Evolutionary conservation across 2,113 vertebrate genomes (phyloP).

Genomic region (Plotosus lineatus): DNA sequence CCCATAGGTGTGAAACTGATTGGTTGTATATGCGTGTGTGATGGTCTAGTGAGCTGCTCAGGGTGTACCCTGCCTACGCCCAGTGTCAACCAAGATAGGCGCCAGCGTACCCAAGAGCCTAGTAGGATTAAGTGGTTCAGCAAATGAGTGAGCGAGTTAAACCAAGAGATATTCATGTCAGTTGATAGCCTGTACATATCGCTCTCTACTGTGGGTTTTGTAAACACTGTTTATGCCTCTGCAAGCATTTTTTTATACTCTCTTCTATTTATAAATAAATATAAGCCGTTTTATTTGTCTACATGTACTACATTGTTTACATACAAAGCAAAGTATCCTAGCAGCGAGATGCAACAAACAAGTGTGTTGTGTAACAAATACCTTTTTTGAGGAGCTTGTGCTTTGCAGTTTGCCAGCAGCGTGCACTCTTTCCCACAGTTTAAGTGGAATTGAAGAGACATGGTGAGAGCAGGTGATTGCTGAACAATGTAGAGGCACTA

Average conservation of each 20-base stretch:
- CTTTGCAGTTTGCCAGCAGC: constrained; percentile 83
- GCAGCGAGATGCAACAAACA: background rate
- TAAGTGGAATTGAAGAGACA: constrained; percentile 90
- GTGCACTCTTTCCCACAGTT: constrained; percentile 90
- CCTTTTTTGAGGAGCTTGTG: constrained; percentile 85
- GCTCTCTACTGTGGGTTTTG: background rate
- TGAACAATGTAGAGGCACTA: constrained; percentile 94
- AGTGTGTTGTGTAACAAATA: constrained; percentile 52
- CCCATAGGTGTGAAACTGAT: too few species aligned
- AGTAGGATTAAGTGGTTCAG: too few species aligned
- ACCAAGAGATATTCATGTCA: background rate
- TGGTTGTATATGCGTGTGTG: too few species aligned
- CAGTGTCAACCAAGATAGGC: too few species aligned
- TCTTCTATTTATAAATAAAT: background rate
- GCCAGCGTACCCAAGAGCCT: too few species aligned
- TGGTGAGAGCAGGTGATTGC: constrained; percentile 98
- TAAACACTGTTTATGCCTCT: background rate
- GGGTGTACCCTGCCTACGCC: too few species aligned
- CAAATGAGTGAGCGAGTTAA: too few species aligned
- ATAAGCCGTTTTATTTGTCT: background rate
- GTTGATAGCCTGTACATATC: background rate
- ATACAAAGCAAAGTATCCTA: background rate
- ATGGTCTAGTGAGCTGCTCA: too few species aligned
- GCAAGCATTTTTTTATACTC: too few species aligned
- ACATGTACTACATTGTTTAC: too few species aligned